phyloP scores from a whole-genome alignment of 2,888 invertebrate species.

The Micoletzkya japonica region DNA sequence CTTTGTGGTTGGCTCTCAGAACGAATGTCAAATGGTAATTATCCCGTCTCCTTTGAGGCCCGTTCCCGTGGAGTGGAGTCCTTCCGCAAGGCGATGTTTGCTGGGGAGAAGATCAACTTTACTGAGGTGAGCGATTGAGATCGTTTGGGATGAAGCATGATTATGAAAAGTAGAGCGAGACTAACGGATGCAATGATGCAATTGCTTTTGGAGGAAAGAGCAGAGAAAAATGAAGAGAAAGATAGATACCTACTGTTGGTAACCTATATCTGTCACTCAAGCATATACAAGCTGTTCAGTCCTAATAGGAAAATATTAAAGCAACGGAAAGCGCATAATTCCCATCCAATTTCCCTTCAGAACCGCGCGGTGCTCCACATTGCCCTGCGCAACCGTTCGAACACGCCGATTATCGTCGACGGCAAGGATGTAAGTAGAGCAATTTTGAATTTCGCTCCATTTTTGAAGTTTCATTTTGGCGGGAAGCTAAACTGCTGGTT shows the following conservation, averaged over 20 bases:
- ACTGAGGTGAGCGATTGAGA: slow-evolving; percentile 74
- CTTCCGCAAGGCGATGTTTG: slow-evolving; percentile 87
- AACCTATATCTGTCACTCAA: no score
- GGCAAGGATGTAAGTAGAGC: slow-evolving; percentile 77
- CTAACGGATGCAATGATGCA: no score
- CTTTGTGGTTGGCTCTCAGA: slow-evolving; percentile 4
- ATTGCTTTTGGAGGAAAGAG: no score
- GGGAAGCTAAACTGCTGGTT: slow-evolving; percentile 10
- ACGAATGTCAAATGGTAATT: neutral
- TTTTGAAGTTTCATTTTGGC: neutral
- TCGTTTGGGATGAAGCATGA: no score
- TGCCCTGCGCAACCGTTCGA: slow-evolving; percentile 85
- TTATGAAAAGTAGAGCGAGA: no score
- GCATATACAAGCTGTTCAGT: no score
- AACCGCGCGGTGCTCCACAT: slow-evolving; percentile 90
- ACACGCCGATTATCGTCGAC: slow-evolving; percentile 79
- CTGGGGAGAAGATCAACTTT: slow-evolving; percentile 92
- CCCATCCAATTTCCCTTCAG: neutral
- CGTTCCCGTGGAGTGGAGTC: slow-evolving; percentile 79
- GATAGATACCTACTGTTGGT: no score
- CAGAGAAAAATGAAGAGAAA: neutral
- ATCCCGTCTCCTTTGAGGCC: slow-evolving; percentile 67
- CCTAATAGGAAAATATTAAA: no score
- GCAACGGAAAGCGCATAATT: no score
- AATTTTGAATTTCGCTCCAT: neutral